Base-by-base conservation (phyloP, 64 coral and sea anemone genomes). In the Montipora cactus region DNA sequence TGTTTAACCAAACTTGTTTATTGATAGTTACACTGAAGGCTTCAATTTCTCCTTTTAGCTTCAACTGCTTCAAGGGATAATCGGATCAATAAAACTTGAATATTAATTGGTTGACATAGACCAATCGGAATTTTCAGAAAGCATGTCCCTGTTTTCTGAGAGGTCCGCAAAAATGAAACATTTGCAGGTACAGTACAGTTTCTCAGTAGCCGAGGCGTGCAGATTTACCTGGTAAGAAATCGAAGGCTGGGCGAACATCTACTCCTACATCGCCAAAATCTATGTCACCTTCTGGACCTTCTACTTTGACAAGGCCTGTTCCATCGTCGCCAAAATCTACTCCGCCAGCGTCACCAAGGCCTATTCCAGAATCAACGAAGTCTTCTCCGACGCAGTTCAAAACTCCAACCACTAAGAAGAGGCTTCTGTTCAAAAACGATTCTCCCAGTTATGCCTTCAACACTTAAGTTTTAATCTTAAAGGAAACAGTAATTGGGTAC, bases 401-500 rank as follows among this genome's bases (percentile, higher is more conserved):
- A 75, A 21, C 68, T 87, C 84, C 46, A 74, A 87, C 47, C 67
- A 74, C 68, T 87, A 23, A 5, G 14, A 74, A 87, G 22, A 87
- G 71, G 67, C 67, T 28, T 28, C 25, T 28, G 25, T 28, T 28
- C 25, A 28, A 28, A 28, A 28, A 28, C 25, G 25, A 28, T 28
- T 28, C 25, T 28, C 25, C 66, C 50, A 3, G 16, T 87, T 45
- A 87, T 75, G 84, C 46, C 84, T 74, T 87, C 84, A 52, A 52
- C 61, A 67, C 84, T 57, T 72, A 86, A 86, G 61, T 86, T 59
- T 81, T 81, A 81, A 81, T 47, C 67, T 75, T 87, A 8, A 59
- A 84, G 64, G 57, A 84, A 84, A 67, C 81, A 84, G 22, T 91
- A 9, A 91, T 95, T 16, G 25, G 55, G 44, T 95, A 91, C 78